Evolutionary conservation across 2,113 vertebrate species (phyloP).

Genomic region (Hippoglossus stenolepis): DNA sequence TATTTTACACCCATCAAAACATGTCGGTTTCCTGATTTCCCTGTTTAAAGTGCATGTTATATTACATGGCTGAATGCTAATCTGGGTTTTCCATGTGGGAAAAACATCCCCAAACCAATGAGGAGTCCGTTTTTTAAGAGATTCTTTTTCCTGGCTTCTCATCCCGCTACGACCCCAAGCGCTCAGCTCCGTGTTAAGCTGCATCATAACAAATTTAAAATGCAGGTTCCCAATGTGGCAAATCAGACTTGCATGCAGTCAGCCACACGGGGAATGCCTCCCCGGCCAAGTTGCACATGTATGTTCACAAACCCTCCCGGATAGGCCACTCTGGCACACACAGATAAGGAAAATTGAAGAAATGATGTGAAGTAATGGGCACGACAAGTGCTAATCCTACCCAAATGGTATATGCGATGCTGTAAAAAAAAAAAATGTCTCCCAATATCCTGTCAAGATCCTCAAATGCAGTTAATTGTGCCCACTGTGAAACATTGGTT

Average conservation of each 20-base stretch:
- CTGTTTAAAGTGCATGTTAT: no score
- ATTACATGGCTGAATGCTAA: neutral
- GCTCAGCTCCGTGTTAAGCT: constrained; percentile 28
- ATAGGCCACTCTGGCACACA: constrained; percentile 46
- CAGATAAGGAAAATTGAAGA: constrained; percentile 60
- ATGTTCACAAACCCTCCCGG: constrained; percentile 35
- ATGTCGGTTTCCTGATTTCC: no score
- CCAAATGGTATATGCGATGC: constrained; percentile 46
- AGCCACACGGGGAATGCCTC: constrained; percentile 47
- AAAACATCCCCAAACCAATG: constrained; percentile 6
- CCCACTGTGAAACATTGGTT: constrained; percentile 63
- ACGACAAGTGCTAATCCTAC: constrained; percentile 56
- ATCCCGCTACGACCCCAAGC: constrained; percentile 20
- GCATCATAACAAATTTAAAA: constrained; percentile 52
- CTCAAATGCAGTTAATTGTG: constrained; percentile 70
- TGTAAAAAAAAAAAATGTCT: constrained; percentile 29
- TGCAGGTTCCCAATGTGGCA: constrained; percentile 30
- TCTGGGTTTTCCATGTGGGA: constrained; percentile 4
- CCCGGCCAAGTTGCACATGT: constrained; percentile 34
- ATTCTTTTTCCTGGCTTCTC: constrained; percentile 26
- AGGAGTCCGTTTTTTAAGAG: constrained; percentile 28
- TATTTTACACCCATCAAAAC: neutral
- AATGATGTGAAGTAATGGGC: constrained; percentile 58
- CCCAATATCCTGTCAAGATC: constrained; percentile 62
- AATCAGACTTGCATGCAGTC: constrained; percentile 28